Evolutionary conservation across 2,888 invertebrate genomes (phyloP), one percentile per base, ranked within the genome.

Genomic region (Megastigmus dorsalis): DNA sequence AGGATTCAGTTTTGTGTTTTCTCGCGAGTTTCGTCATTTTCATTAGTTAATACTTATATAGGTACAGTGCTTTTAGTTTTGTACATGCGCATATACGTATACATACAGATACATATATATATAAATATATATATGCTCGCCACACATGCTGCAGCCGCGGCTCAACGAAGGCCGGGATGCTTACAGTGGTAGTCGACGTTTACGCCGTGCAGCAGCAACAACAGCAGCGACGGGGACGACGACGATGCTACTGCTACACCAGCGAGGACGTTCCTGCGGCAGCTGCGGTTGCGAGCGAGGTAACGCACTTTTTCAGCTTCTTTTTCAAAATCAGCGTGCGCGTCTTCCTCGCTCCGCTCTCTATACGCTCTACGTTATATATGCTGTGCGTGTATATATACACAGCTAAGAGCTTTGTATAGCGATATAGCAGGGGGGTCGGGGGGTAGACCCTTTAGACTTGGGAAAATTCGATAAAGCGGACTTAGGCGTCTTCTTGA

Each of bases 231-330:
- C 63, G 38, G 15, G 38, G 36, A 59, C n/a, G 48, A 59, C n/a
- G 48, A 48, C 57, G 67, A 33, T 48, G 36, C 23, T 3, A 13
- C 6, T n/a, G 36, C 33, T 23, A 67, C n/a, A 26, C 13, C 57
- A 13, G 13, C 54, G 43, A 10, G 33, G 66, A 66, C 66, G 54
- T 66, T 54, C 41, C 66, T 65, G 2, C 33, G 63, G 36, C 50
- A 9, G 38, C 59, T 23, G 59, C 60, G 20, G 45, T 18, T 23
- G 41, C 33, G 43, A 30, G 33, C 54, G 66, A 66, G 66, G 66
- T 66, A 66, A 18, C 9, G 23, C 38, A n/a, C 13, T 23, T 4
- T 28, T 6, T 26, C n/a, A 0, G 18, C 30, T 2, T 0, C 10
- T 9, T n/a, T n/a, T n/a, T n/a, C n/a, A n/a, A n/a, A n/a, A n/a